Percentiles rank a stretch among this genome's conserved stretches.
These are phyloP conservation scores for Cherax destructor DNA, from an alignment of 1,140 invertebrate species.

Conservation along the genomic window DNA sequence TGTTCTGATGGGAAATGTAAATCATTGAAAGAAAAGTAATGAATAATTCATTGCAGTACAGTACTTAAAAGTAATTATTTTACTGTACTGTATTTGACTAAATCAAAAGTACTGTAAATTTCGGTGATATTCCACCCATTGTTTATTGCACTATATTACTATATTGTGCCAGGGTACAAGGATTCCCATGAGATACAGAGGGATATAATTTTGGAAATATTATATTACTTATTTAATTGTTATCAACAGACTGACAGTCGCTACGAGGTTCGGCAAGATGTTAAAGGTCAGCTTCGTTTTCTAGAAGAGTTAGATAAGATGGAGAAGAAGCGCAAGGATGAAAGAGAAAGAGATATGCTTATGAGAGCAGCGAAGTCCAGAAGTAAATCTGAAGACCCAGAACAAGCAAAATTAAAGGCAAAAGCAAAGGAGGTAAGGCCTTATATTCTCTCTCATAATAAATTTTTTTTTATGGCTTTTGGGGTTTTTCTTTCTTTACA, in stretches of 20 bases:
- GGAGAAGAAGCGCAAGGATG: conserved; percentile 94
- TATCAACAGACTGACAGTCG: conserved; percentile 84
- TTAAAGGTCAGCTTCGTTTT: conserved; percentile 94
- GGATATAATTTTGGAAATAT: too few relatives aligned
- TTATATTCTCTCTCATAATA: not conserved
- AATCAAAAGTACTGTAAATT: too few relatives aligned
- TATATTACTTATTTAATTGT: not conserved
- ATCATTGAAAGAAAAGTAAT: too few relatives aligned
- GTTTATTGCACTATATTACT: too few relatives aligned
- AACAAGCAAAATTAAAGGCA: conserved; percentile 97
- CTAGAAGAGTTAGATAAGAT: conserved; percentile 95
- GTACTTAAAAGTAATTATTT: too few relatives aligned
- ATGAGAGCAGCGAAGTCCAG: conserved; percentile 95
- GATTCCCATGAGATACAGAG: too few relatives aligned
- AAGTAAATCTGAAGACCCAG: conserved; percentile 97
- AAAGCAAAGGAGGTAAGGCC: conserved; percentile 87
- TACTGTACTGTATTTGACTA: too few relatives aligned
- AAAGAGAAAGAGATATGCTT: conserved; percentile 94
- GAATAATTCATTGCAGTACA: too few relatives aligned
- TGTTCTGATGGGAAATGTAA: too few relatives aligned
- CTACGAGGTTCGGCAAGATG: conserved; percentile 93
- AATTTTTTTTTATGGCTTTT: not conserved
- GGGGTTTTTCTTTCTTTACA: not conserved
- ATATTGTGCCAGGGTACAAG: too few relatives aligned
- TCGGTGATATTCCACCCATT: too few relatives aligned